These are phyloP conservation scores for Nerophis ophidion DNA, from an alignment of 2,113 vertebrate genomes.

Conservation along the genomic window DNA sequence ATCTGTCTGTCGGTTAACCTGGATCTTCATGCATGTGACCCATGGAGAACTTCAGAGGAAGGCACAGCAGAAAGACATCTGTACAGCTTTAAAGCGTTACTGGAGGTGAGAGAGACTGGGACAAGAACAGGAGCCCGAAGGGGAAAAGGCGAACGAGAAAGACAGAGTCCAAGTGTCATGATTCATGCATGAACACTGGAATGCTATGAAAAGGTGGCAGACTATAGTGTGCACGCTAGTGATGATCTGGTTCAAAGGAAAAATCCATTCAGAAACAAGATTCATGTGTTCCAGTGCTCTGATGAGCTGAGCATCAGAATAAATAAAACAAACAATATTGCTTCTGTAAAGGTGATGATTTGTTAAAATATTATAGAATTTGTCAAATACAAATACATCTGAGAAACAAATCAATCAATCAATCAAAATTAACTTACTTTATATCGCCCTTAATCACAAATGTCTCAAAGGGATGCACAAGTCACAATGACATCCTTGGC, in stretches of 20 bases:
- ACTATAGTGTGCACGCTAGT: slow-evolving; percentile 24
- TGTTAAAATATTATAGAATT: neutral
- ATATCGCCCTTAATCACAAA: too few species aligned
- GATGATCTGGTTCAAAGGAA: slow-evolving; percentile 27
- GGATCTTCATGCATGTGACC: slow-evolving; percentile 54
- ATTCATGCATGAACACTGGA: slow-evolving; percentile 57
- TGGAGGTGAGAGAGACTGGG: neutral
- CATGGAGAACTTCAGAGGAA: slow-evolving; percentile 60
- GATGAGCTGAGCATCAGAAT: neutral
- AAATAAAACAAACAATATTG: neutral
- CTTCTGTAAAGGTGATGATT: neutral
- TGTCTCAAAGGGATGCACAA: too few species aligned
- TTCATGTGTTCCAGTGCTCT: slow-evolving; percentile 19
- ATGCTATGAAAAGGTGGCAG: slow-evolving; percentile 44
- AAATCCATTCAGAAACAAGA: slow-evolving; percentile 33
- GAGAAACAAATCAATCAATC: too few species aligned
- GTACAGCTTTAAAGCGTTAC: slow-evolving; percentile 61
- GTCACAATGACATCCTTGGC: too few species aligned
- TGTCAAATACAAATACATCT: too few species aligned
- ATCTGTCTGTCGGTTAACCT: slow-evolving; percentile 62
- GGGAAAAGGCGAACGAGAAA: slow-evolving; percentile 34
- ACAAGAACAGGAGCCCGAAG: slow-evolving; percentile 20
- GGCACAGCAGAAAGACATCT: slow-evolving; percentile 53
- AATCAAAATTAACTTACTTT: too few species aligned
- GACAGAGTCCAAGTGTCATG: slow-evolving; percentile 34